Evolutionary conservation across 2,797 vertebrate species (phyloP), one percentile per base, ranked within the genome.

Genomic region (Emydoidea blandingii): DNA sequence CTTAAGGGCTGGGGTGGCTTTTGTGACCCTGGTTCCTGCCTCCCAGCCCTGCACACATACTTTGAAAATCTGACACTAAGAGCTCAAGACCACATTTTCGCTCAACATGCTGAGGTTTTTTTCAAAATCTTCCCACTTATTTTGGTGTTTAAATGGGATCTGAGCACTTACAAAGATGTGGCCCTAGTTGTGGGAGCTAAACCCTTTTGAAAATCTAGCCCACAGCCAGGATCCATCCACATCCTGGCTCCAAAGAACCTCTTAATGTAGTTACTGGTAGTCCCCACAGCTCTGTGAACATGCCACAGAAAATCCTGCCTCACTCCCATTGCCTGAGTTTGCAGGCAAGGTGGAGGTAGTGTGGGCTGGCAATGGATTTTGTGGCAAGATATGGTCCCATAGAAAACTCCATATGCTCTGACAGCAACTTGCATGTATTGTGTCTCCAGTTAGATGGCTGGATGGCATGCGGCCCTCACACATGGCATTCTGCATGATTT

Each of bases 361-460:
- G 8, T 18, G 47, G 83, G 25, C 65, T 81, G 53, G 44, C 79
- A 6, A 12, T 83, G 37, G 68, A 47, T 89, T 83, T 57, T 83
- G 59, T 54, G 31, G 10, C 25, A 78, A 54, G 85, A 79, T 0
- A 0, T 54, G 2, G 25, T 79, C 14, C 34, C 92, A 5, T 2
- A 81, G 88, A 89, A 93, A 85, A 65, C 6, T 80, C 57, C 18
- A 1, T 79, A 8, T 90, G 12, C 34, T 96, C 91, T 96, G 53
- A 72, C 72, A 89, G 68, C 41, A 16, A 19, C 47, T 93, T 3
- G 0, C 29, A 86, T 81, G 47, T 82, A 14, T 5, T 82, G 18
- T 15, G 15, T 47, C 52, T 92, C 21, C 15, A 31, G 74, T 84
- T 88, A 83, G 88, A 84, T 16, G 49, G 5, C 49, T 90, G 90